phyloP scores from a whole-genome alignment of 2,797 vertebrate species.

The Spondyliosoma cantharus region DNA sequence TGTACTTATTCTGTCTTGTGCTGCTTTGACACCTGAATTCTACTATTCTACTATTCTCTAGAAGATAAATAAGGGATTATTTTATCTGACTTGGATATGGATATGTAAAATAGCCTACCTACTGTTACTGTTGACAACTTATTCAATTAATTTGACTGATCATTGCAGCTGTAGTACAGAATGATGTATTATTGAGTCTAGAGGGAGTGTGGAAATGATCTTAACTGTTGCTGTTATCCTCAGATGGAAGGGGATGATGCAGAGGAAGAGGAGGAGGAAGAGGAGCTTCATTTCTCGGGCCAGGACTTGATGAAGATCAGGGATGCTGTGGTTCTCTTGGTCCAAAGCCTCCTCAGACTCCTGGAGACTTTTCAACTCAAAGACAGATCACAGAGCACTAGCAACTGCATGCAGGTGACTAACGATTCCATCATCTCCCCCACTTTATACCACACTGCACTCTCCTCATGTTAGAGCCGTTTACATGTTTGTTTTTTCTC shows the following conservation, averaged over 20 bases:
- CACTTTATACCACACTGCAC: fast-evolving
- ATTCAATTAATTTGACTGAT: too few species aligned
- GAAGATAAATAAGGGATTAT: neutral
- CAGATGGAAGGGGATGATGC: conserved; percentile 79
- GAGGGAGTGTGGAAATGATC: neutral
- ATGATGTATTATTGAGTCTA: neutral
- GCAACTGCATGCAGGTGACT: conserved; percentile 87
- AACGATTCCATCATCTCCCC: fast-evolving
- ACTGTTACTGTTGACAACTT: too few species aligned
- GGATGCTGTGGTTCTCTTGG: conserved; percentile 82
- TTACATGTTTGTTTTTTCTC: conserved; percentile 41
- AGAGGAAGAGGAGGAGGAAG: conserved; percentile 84
- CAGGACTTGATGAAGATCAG: conserved; percentile 86
- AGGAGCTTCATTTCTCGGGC: conserved; percentile 83
- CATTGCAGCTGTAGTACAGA: neutral
- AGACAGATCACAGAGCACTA: conserved; percentile 85
- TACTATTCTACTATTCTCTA: too few species aligned
- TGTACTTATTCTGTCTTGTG: too few species aligned
- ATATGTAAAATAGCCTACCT: too few species aligned
- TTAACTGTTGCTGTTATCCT: neutral
- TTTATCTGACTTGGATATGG: neutral
- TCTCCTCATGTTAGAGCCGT: neutral
- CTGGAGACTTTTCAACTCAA: conserved; percentile 88
- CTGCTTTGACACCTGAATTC: too few species aligned
- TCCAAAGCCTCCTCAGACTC: conserved; percentile 89